Evolutionary conservation across 2,888 invertebrate genomes (phyloP), one percentile per base, ranked within the genome.

Genomic region (Hylaea fasciaria): DNA sequence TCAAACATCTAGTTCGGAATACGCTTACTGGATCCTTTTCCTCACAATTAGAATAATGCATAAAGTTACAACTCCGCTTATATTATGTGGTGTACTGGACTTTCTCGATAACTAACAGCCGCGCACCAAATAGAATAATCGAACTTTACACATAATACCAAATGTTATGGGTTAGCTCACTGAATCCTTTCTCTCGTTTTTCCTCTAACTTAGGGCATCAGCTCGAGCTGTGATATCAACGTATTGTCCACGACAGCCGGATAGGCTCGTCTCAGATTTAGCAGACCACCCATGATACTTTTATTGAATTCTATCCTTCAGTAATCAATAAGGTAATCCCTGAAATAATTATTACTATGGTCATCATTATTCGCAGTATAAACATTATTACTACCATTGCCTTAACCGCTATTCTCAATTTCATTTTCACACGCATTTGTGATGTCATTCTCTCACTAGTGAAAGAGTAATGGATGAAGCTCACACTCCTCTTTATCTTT

Each of bases 221-320:
- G 16, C 54, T 65, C 64, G 65, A 65, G 56, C 75, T 74, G 74
- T 76, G 71, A 76, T 71, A 72, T 73, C 70, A 71, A 77, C 78
- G 73, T 80, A 77, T 78, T 80, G 77, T 77, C 60, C 65, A 69
- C 73, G 70, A 74, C 72, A 72, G 77, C 51, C 70, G 76, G 76
- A 82, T 80, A 80, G 78, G 79, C 78, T 73, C 73, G 72, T 73
- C 70, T 72, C 57, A 73, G 78, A 77, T 80, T 81, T 78, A 77
- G 66, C 73, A 68, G 69, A 70, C 72, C 72, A 73, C 71, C 76
- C 74, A 79, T 73, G 75, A 74, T 69, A 57, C 61, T 63, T 65
- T 66, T 67, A 68, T 69, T 69, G 62, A 55, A 47, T 68, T 65
- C 28, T 41, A 41, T 43, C 52, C 48, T 41, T 32, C 32, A 43